Evolutionary conservation across 2,113 vertebrate genomes (phyloP), one percentile per base, ranked within the genome.

Genomic region (Chloropsis cyanopogon): DNA sequence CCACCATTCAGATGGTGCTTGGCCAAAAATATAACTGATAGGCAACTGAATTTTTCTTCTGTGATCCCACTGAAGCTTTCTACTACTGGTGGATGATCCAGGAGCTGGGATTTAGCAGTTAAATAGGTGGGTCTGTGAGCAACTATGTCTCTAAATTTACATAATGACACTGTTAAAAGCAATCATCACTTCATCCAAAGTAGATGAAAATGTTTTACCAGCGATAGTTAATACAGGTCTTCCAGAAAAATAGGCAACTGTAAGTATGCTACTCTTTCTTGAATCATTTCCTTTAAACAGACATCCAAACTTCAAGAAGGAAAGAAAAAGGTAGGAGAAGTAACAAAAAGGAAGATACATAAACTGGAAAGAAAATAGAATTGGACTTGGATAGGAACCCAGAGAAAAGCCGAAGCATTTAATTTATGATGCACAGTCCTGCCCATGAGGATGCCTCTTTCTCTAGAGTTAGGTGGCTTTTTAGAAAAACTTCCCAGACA

Each of bases 141-240:
- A 70, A 3, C 33, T 14, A 2, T 1, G 25, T 42, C n/a, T n/a
- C 4, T 35, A 61, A 29, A 22, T 53, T 81, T 37, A 42, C 6
- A 11, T 1, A 76, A 24, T 2, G 2, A 42, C 21, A 31, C 0
- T 41, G 37, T 29, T 56, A 16, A 1, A 24, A 68, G 12, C 22
- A 71, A 61, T 46, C 23, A 54, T 31, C 6, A 4, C 11, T 70
- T 65, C 21, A 29, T 11, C 41, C 31, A 44, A 69, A 76, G 28
- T 3, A 46, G 26, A 29, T 7, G 29, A 21, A 49, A 53, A 7
- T 46, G 4, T 28, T 77, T 56, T 35, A 56, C 31, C 25, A 26
- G 28, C 26, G 24, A 19, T 2, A 28, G 11, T 63, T 54, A 47
- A 52, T 16, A 20, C 26, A 76, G 13, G 11, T 53, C 59, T 86